phyloP scores from a whole-genome alignment of 2,113 vertebrate species.

The Helogale parvula region DNA sequence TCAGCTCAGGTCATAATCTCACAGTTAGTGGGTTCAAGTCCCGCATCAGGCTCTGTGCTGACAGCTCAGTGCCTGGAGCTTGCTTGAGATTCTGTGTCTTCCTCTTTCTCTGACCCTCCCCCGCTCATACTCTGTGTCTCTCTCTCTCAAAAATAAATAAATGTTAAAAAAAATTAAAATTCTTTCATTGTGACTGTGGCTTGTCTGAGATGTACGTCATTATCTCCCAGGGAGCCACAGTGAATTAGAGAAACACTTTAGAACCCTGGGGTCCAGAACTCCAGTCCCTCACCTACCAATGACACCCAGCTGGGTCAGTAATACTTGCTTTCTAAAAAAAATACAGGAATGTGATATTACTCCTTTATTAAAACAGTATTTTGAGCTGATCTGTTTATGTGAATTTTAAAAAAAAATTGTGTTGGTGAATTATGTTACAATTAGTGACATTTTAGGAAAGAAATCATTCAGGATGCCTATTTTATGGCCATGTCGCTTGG shows the following conservation, averaged over 20 bases:
- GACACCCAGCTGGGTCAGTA: slow-evolving; percentile 71
- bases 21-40: too few species aligned
- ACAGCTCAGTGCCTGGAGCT: too few species aligned
- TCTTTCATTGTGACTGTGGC: neutral
- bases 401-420: slow-evolving; percentile 20
- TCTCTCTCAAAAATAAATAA: too few species aligned
- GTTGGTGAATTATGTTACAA: slow-evolving; percentile 73
- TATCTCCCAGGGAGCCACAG: neutral
- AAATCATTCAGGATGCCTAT: slow-evolving; percentile 45
- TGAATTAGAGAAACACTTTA: slow-evolving; percentile 51
- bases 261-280: neutral
- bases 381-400: slow-evolving; percentile 60
- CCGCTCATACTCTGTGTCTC: too few species aligned
- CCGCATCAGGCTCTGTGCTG: too few species aligned
- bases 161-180: neutral
- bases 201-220: neutral
- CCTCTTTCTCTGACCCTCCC: too few species aligned
- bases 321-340: slow-evolving; percentile 71
- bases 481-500: slow-evolving; percentile 44
- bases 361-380: slow-evolving; percentile 71
- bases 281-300: neutral
- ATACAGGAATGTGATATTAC: slow-evolving; percentile 38
- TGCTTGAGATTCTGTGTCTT: too few species aligned
- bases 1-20: too few species aligned
- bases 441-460: slow-evolving; percentile 72